Evolutionary conservation across 2,797 vertebrate species (phyloP).

Genomic region (Gallinago solitaria): DNA sequence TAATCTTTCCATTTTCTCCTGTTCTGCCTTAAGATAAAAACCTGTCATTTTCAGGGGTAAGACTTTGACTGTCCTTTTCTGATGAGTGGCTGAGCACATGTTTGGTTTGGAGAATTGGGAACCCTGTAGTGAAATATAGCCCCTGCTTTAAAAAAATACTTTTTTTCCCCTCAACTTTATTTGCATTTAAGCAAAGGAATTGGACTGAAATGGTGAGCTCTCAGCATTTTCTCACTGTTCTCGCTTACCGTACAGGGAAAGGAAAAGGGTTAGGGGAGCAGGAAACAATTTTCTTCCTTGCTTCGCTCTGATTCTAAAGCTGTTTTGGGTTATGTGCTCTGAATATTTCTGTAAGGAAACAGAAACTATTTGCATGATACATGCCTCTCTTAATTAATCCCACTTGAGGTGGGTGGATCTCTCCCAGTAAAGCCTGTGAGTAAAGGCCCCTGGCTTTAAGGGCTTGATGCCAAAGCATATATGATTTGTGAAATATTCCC

Average conservation of each 20-base stretch:
- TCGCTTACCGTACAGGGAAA: neutral
- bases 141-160: neutral
- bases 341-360: slow-evolving; percentile 63
- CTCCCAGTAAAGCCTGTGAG: slow-evolving; percentile 57
- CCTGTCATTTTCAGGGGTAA: neutral
- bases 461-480: slow-evolving; percentile 49
- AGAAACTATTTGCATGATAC: slow-evolving; percentile 61
- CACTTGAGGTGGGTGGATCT: slow-evolving; percentile 70
- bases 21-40: neutral
- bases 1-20: neutral
- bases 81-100: accelerated
- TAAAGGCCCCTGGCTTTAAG: slow-evolving; percentile 50
- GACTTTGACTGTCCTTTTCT: neutral
- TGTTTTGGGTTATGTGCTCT: slow-evolving; percentile 61
- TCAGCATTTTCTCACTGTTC: neutral
- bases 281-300: slow-evolving; percentile 47
- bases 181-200: slow-evolving; percentile 2
- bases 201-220: neutral
- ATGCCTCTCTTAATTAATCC: slow-evolving; percentile 71
- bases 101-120: neutral
- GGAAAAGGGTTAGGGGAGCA: slow-evolving; percentile 22
- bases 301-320: slow-evolving; percentile 48
- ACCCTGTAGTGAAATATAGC: neutral
- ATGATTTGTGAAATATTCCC: slow-evolving; percentile 54
- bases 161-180: neutral